Evolutionary conservation across 2,113 vertebrate species (phyloP).

Genomic region (Aphyosemion australe): DNA sequence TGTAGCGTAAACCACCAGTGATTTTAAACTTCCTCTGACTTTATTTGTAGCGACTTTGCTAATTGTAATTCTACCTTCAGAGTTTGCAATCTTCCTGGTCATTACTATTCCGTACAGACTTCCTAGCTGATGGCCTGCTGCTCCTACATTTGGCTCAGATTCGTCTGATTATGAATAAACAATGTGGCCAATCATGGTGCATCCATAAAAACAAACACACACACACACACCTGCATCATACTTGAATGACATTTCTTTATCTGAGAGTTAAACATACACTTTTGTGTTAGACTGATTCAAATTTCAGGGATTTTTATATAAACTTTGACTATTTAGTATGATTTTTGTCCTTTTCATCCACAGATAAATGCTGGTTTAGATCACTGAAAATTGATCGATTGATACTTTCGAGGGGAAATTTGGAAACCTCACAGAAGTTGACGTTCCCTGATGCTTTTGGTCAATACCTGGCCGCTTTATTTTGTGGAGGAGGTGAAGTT

Average conservation of each 20-base stretch:
- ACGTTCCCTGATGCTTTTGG: no score
- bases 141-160: slow-evolving; percentile 55
- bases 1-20: not conserved
- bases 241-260: slow-evolving; percentile 10
- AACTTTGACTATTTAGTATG: not conserved
- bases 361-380: not conserved
- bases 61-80: slow-evolving; percentile 1
- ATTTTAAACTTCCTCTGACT: not conserved
- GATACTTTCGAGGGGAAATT: no score
- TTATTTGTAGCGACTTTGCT: not conserved
- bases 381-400: no score
- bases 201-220: slow-evolving; percentile 26
- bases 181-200: slow-evolving; percentile 44
- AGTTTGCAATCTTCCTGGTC: slow-evolving; percentile 36
- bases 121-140: slow-evolving; percentile 45
- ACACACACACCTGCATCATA: not conserved
- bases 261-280: not conserved
- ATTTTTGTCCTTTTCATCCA: not conserved
- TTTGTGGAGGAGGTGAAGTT: no score
- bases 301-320: not conserved
- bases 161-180: slow-evolving; percentile 61
- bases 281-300: slow-evolving; percentile 11
- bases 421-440: no score
- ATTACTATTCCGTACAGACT: slow-evolving; percentile 65
- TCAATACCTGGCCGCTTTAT: no score